Conservation (phyloP, 2,888 invertebrate genomes). For the Pharmacophagus antenor region DNA sequence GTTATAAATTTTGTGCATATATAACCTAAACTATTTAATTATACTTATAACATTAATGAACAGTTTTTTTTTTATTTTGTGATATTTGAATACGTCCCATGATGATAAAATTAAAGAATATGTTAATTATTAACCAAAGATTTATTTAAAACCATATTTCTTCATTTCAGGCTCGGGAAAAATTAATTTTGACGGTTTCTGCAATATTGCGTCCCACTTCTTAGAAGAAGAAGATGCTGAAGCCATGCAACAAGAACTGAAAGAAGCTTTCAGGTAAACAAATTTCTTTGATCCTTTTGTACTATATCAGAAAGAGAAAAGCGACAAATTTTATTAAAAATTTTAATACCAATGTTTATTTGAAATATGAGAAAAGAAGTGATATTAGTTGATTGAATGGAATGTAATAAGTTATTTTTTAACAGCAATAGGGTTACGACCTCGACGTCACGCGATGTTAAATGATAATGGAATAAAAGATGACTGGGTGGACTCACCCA, state of each 20-base stretch:
- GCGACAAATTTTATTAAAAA: too few species aligned
- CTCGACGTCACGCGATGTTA: too few species aligned
- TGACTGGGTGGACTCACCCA: too few species aligned
- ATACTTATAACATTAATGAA: not conserved
- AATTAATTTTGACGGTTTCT: constrained; percentile 97
- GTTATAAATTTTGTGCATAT: not conserved
- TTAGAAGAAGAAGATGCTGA: constrained; percentile 97
- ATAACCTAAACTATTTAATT: not conserved
- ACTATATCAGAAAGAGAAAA: too few species aligned
- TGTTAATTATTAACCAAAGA: not conserved
- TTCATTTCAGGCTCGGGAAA: constrained; percentile 86
- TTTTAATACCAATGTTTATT: too few species aligned
- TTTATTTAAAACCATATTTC: constrained; percentile 24
- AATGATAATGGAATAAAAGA: too few species aligned
- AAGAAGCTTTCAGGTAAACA: constrained; percentile 95
- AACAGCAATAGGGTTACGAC: too few species aligned
- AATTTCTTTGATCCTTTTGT: not conserved
- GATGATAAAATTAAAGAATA: too few species aligned
- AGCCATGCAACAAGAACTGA: constrained; percentile 97
- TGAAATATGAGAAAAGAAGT: too few species aligned
- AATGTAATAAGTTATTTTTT: too few species aligned
- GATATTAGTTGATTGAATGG: too few species aligned
- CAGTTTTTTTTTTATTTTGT: too few species aligned
- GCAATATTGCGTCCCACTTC: constrained; percentile 95
- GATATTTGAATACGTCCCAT: not conserved